These are phyloP conservation scores for Bruchidius siliquastri DNA, from an alignment of 2,888 invertebrate genomes.

Conservation along the genomic window DNA sequence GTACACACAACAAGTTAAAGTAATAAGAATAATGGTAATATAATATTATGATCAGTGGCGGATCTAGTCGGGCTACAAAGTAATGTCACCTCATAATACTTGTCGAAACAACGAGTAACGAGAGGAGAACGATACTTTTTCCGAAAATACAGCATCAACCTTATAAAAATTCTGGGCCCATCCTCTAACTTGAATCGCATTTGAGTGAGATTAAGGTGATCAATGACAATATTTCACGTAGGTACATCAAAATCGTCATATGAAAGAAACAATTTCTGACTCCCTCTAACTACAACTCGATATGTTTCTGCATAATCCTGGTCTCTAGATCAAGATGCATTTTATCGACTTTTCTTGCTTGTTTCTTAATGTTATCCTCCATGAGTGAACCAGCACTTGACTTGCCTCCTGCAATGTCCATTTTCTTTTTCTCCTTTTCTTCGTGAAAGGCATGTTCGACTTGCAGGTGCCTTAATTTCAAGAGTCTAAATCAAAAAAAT, in stretches of 20 bases:
- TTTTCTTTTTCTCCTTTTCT: slow-evolving; percentile 58
- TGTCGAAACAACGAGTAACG: too few species aligned
- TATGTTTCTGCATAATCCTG: slow-evolving; percentile 70
- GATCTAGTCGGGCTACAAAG: too few species aligned
- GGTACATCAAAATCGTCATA: neutral
- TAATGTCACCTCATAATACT: too few species aligned
- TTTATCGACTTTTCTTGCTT: slow-evolving; percentile 79
- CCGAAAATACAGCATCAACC: too few species aligned
- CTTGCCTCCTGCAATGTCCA: slow-evolving; percentile 20
- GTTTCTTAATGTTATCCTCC: slow-evolving; percentile 77
- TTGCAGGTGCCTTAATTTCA: slow-evolving; percentile 78
- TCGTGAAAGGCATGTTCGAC: slow-evolving; percentile 72
- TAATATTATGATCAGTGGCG: too few species aligned
- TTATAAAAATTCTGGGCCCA: too few species aligned
- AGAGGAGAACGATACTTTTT: too few species aligned
- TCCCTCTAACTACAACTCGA: slow-evolving; percentile 59
- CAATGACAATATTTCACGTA: too few species aligned
- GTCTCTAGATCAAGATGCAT: slow-evolving; percentile 74
- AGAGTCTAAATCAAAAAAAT: slow-evolving; percentile 50
- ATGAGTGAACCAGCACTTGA: slow-evolving; percentile 46
- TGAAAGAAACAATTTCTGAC: neutral
- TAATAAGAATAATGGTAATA: too few species aligned
- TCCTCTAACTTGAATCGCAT: too few species aligned
- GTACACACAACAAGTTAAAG: too few species aligned
- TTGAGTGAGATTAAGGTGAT: too few species aligned